phyloP scores from a whole-genome alignment of 2,113 vertebrate species.

The Oryzias celebensis region DNA sequence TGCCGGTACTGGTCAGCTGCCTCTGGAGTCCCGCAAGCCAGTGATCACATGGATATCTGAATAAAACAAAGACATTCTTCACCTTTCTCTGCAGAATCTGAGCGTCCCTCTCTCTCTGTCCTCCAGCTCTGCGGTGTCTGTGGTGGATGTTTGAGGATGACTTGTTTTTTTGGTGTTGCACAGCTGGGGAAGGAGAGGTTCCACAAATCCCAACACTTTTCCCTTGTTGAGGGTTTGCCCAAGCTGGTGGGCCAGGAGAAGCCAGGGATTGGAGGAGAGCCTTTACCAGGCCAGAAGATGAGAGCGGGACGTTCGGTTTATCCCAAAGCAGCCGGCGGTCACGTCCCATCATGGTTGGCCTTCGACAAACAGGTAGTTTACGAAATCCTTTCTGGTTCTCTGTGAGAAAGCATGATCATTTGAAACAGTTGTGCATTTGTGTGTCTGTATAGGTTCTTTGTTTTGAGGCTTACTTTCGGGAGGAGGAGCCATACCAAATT shows the following conservation, averaged over 20 bases:
- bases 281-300: conserved; percentile 75
- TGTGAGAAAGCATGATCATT: too few relatives aligned
- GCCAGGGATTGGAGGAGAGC: conserved; percentile 84
- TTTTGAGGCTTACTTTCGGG: conserved; percentile 89
- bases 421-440: background rate
- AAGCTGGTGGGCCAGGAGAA: conserved; percentile 81
- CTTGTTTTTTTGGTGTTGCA: conserved; percentile 17
- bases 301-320: conserved; percentile 74
- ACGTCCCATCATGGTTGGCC: conserved; percentile 82
- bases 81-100: too few relatives aligned
- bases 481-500: conserved; percentile 83
- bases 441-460: conserved; percentile 77
- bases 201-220: conserved; percentile 88
- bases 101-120: too few relatives aligned
- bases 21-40: too few relatives aligned
- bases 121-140: background rate
- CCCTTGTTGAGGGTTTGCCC: conserved; percentile 76
- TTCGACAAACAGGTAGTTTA: conserved; percentile 89
- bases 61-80: too few relatives aligned
- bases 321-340: conserved; percentile 67
- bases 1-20: too few relatives aligned
- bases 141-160: background rate
- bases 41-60: too few relatives aligned
- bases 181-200: conserved; percentile 86
- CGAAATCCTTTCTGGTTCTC: too few relatives aligned